Conservation (phyloP, 2,113 vertebrate genomes). For the Clarias gariepinus region DNA sequence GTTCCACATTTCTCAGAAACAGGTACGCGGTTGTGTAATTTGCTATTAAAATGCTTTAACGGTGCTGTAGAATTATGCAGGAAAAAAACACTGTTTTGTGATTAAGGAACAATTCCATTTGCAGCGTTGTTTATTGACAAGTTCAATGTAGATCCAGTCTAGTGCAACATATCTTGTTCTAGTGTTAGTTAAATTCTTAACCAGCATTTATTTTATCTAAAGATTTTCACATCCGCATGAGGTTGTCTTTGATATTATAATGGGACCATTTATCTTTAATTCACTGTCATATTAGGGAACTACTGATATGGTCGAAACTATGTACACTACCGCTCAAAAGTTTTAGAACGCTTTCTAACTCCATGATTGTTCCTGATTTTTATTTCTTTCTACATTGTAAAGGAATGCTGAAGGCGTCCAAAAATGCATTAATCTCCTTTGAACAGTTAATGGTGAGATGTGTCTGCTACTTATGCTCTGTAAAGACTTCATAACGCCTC, state of each 20-base stretch:
- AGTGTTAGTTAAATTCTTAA: not conserved
- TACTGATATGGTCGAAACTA: not conserved
- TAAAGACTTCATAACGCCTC: too few relatives aligned
- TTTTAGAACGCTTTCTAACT: too few relatives aligned
- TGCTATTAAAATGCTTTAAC: not conserved
- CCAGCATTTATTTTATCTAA: not conserved
- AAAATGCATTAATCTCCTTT: too few relatives aligned
- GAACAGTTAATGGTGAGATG: too few relatives aligned
- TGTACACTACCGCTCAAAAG: too few relatives aligned
- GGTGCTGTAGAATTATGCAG: not conserved
- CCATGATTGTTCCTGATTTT: too few relatives aligned
- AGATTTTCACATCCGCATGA: not conserved
- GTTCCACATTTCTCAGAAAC: not conserved
- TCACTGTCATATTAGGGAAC: not conserved
- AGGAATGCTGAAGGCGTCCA: too few relatives aligned
- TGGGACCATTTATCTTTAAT: not conserved
- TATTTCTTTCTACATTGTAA: too few relatives aligned
- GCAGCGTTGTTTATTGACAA: not conserved
- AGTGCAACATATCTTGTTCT: not conserved
- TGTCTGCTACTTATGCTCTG: too few relatives aligned
- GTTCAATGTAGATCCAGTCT: not conserved
- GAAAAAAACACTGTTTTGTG: not conserved
- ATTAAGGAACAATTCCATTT: not conserved
- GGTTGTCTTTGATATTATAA: not conserved
- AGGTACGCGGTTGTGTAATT: too few relatives aligned